Percentiles rank a stretch among this genome's conserved stretches.
Evolutionary conservation across 2,888 invertebrate species (phyloP).

Genomic region (Erpobdella octoculata): DNA sequence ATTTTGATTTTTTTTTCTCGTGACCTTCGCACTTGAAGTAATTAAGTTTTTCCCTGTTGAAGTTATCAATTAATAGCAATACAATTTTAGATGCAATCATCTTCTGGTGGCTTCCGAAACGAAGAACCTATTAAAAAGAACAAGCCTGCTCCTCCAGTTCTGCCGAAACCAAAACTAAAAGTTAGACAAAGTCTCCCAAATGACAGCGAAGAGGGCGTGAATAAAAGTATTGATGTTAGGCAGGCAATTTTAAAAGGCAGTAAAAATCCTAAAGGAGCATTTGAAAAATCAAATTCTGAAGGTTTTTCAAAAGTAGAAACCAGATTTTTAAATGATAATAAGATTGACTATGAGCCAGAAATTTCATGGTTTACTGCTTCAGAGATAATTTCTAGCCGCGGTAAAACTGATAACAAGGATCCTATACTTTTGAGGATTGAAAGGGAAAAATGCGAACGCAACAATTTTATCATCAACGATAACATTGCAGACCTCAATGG

Average conservation of each 20-base stretch:
- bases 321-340: too few relatives aligned
- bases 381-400: neutral
- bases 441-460: neutral
- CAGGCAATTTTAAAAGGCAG: slow-evolving; percentile 1
- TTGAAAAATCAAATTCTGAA: too few relatives aligned
- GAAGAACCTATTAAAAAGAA: neutral
- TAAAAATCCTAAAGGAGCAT: neutral
- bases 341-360: too few relatives aligned
- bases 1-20: too few relatives aligned
- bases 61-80: too few relatives aligned
- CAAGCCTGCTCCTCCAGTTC: too few relatives aligned
- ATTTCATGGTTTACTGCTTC: neutral
- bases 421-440: neutral
- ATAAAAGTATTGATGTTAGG: neutral
- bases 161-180: too few relatives aligned
- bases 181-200: too few relatives aligned
- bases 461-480: neutral
- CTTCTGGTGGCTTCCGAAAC: neutral
- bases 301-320: neutral
- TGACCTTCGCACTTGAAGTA: too few relatives aligned
- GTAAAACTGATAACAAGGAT: neutral
- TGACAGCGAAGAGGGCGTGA: too few relatives aligned
- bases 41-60: too few relatives aligned
- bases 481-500: neutral
- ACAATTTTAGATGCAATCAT: too few relatives aligned